Evolutionary conservation across 2,113 vertebrate species (phyloP).

Genomic region (Agapornis roseicollis): DNA sequence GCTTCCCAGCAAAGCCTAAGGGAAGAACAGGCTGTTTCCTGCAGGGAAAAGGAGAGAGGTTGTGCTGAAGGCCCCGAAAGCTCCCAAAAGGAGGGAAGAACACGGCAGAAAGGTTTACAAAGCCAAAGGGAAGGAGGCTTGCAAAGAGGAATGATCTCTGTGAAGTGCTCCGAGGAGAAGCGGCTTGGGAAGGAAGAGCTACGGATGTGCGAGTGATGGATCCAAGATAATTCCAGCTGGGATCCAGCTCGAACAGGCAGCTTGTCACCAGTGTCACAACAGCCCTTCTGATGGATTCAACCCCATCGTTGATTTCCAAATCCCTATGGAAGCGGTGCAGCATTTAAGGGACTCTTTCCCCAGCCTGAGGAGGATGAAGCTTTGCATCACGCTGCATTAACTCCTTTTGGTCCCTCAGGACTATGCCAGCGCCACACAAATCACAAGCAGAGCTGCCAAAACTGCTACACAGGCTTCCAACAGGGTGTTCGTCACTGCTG

Average conservation of each 20-base stretch:
- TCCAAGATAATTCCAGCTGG: neutral
- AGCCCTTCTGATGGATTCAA: neutral
- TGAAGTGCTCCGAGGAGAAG: neutral
- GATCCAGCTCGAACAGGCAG: neutral
- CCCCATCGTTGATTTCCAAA: neutral
- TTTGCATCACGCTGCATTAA: neutral
- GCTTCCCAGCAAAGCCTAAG: neutral
- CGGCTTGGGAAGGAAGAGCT: neutral
- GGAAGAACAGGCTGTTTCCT: neutral
- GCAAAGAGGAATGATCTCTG: neutral
- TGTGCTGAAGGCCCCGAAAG: neutral
- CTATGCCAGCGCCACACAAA: rapidly evolving
- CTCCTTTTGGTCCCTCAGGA: neutral
- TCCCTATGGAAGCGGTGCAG: neutral
- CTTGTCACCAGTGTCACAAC: neutral
- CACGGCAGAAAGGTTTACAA: neutral
- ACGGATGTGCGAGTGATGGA: neutral
- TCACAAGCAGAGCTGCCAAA: neutral
- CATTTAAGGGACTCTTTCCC: neutral
- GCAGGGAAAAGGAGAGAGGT: neutral
- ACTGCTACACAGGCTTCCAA: neutral
- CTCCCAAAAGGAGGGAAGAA: neutral
- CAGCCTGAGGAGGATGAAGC: neutral
- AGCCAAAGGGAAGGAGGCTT: neutral
- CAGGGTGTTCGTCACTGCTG: neutral